Percentiles rank a stretch among this genome's conserved stretches.
Evolutionary conservation across 2,113 vertebrate species (phyloP).

Genomic region (Nycticebus coucang): DNA sequence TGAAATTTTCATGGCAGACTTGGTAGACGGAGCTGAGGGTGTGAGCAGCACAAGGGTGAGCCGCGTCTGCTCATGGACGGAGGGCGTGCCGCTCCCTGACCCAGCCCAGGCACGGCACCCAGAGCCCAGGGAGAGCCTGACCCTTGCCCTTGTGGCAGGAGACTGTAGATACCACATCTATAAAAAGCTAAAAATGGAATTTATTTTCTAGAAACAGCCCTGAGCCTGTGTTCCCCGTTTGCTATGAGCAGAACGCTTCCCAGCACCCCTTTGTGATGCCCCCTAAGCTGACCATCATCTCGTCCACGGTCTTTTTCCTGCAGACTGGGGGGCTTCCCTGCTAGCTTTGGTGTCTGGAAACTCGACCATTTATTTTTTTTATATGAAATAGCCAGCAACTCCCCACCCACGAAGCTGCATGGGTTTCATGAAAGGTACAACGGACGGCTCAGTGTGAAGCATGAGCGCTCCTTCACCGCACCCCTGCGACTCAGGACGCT

Average conservation of each 20-base stretch:
- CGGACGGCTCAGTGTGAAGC: fast-evolving
- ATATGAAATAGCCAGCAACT: background rate
- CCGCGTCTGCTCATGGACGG: conserved; percentile 71
- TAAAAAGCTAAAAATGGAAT: background rate
- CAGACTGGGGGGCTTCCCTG: background rate
- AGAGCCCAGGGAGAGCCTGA: fast-evolving
- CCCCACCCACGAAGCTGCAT: background rate
- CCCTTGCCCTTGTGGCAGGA: no score
- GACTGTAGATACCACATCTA: fast-evolving
- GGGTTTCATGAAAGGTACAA: no score
- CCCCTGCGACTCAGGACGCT: background rate
- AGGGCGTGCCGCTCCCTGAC: background rate
- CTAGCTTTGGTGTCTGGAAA: background rate
- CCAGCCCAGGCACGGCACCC: background rate
- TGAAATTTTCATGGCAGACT: conserved; percentile 86
- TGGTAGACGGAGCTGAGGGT: conserved; percentile 60
- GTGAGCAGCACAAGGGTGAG: conserved; percentile 78
- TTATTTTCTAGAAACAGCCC: background rate
- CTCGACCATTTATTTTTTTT: no score
- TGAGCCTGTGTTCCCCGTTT: background rate
- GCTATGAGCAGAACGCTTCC: fast-evolving
- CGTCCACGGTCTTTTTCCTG: fast-evolving
- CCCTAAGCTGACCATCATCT: fast-evolving
- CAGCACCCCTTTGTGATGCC: no score
- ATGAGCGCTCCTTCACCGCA: background rate